phyloP scores from a whole-genome alignment of 2,797 vertebrate species.

The Arvicola amphibius region DNA sequence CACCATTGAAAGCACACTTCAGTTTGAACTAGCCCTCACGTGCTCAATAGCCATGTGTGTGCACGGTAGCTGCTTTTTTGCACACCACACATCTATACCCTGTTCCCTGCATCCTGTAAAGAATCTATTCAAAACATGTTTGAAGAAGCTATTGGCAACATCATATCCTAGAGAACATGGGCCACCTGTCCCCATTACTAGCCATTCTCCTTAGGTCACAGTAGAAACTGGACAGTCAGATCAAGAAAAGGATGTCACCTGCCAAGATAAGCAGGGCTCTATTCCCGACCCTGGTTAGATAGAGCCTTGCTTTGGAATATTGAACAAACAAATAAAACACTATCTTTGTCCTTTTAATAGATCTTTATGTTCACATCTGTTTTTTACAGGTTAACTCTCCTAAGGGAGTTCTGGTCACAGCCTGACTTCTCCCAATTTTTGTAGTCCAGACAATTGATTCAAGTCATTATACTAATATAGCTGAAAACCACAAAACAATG shows the following conservation, averaged over 20 bases:
- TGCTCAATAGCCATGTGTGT: not conserved
- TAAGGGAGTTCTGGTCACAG: not conserved
- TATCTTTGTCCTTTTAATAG: not conserved
- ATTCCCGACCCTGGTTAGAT: not conserved
- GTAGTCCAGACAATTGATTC: slow-evolving; percentile 28
- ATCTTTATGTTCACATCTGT: not conserved
- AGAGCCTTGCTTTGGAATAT: not conserved
- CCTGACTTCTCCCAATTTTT: slow-evolving; percentile 32
- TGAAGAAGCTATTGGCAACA: not conserved
- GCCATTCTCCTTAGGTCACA: not conserved
- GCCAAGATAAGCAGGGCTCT: not conserved
- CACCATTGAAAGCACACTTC: not conserved
- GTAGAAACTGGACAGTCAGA: not conserved
- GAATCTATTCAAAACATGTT: not conserved
- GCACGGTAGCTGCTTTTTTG: not conserved
- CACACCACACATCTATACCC: not conserved
- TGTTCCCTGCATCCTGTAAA: not conserved
- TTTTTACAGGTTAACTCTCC: not conserved
- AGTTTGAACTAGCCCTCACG: not conserved
- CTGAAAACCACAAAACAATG: not conserved
- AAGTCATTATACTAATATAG: slow-evolving; percentile 42
- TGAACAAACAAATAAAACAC: not conserved
- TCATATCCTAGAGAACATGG: not conserved
- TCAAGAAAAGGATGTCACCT: not conserved
- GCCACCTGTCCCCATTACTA: not conserved